phyloP scores from a whole-genome alignment of 2,888 invertebrate species.

The Diabrotica balteata region DNA sequence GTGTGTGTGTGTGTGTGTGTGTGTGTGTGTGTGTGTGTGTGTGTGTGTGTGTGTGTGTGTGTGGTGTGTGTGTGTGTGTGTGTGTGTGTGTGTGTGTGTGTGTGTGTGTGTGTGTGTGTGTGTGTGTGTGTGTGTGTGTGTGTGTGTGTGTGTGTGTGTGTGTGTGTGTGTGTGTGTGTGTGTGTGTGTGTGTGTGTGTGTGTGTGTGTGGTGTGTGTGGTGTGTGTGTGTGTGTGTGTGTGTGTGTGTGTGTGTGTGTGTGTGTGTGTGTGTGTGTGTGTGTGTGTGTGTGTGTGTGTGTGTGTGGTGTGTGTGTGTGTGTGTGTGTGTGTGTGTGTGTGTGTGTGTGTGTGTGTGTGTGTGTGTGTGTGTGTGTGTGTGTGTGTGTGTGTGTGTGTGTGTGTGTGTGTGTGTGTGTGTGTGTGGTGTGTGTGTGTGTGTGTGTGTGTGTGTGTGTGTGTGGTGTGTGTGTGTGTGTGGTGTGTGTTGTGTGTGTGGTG shows the following conservation, averaged over 20 bases:
- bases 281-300: constrained; percentile 1
- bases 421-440: too few relatives aligned
- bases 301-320: constrained; percentile 1
- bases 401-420: constrained; percentile 1
- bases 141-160: constrained; percentile 1
- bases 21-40: constrained; percentile 1
- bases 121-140: constrained; percentile 1
- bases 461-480: too few relatives aligned
- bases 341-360: constrained; percentile 1
- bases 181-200: constrained; percentile 1
- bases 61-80: constrained; percentile 1
- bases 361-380: constrained; percentile 1
- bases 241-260: constrained; percentile 1
- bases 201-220: constrained; percentile 1
- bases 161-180: constrained; percentile 1
- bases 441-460: too few relatives aligned
- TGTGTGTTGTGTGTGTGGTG: too few relatives aligned
- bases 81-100: constrained; percentile 1
- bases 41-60: constrained; percentile 1
- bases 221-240: constrained; percentile 1
- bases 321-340: constrained; percentile 1
- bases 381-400: constrained; percentile 1
- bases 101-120: constrained; percentile 1
- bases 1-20: constrained; percentile 1
- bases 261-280: constrained; percentile 1